Percentiles rank a stretch among this genome's conserved stretches.
Conservation (phyloP, 2,797 vertebrate species). For the Ispidina picta region DNA sequence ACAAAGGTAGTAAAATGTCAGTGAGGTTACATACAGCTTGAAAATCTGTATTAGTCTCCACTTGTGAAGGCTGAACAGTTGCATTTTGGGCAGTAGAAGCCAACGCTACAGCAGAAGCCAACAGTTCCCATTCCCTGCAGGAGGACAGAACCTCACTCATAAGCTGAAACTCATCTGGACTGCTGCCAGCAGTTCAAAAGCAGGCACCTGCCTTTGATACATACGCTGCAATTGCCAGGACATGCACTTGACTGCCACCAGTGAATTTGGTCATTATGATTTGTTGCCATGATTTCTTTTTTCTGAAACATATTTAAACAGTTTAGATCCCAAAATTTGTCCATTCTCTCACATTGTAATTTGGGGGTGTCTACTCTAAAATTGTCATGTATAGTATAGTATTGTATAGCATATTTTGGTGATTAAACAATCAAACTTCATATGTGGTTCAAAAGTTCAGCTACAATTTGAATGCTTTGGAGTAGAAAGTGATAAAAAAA, state of each 20-base stretch:
- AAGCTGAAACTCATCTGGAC: background rate
- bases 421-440: background rate
- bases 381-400: background rate
- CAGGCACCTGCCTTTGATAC: background rate
- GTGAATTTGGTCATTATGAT: background rate
- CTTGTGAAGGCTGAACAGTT: background rate
- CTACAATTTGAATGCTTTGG: background rate
- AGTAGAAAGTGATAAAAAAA: conserved; percentile 16
- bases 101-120: background rate
- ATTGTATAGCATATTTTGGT: background rate
- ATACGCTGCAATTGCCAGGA: background rate
- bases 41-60: background rate
- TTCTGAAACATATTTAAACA: background rate
- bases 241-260: background rate
- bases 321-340: background rate
- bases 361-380: background rate
- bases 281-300: background rate
- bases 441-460: conserved; percentile 34
- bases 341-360: background rate
- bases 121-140: background rate
- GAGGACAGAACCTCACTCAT: background rate
- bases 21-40: background rate
- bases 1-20: background rate
- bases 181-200: background rate
- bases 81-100: background rate